Percentiles rank a stretch among this genome's conserved stretches.
Conservation (phyloP, 2,888 invertebrate species). For the Syrista parreyssii region DNA sequence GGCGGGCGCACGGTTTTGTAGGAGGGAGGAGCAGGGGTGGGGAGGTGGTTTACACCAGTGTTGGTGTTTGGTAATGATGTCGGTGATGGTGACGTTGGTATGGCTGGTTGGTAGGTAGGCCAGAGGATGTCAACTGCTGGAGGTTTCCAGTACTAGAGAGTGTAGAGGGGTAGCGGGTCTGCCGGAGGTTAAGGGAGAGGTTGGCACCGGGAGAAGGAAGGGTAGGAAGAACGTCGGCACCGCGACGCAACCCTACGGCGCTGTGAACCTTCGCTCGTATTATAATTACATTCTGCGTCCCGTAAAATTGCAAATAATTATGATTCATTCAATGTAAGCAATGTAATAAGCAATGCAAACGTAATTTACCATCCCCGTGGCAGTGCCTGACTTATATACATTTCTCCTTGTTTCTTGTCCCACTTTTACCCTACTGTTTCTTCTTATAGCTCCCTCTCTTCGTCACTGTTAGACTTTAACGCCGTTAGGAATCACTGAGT, state of each 20-base stretch:
- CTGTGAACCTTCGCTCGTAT: constrained; percentile 49
- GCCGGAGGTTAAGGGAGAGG: constrained; percentile 1
- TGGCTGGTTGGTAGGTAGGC: constrained; percentile 13
- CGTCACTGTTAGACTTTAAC: background rate
- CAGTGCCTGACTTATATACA: background rate
- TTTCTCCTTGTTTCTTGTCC: background rate
- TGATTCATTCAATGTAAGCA: constrained; percentile 54
- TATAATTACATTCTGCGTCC: constrained; percentile 59
- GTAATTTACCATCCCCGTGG: constrained; percentile 37
- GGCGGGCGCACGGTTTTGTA: constrained; percentile 52
- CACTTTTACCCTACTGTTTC: background rate
- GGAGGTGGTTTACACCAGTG: constrained; percentile 29
- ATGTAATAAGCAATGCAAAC: constrained; percentile 44
- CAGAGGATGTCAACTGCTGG: constrained; percentile 9
- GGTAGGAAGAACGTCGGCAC: constrained; percentile 47
- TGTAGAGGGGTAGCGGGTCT: constrained; percentile 20
- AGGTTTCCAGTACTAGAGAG: constrained; percentile 2
- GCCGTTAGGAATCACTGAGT: background rate
- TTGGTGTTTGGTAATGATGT: background rate
- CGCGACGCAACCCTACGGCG: constrained; percentile 50
- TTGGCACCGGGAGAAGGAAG: constrained; percentile 38
- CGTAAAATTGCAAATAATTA: constrained; percentile 62
- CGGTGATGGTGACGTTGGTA: background rate
- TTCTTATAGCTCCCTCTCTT: background rate
- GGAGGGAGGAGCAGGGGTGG: constrained; percentile 40